Conservation (phyloP, 2,797 vertebrate genomes). For the Eulemur albifrons region DNA sequence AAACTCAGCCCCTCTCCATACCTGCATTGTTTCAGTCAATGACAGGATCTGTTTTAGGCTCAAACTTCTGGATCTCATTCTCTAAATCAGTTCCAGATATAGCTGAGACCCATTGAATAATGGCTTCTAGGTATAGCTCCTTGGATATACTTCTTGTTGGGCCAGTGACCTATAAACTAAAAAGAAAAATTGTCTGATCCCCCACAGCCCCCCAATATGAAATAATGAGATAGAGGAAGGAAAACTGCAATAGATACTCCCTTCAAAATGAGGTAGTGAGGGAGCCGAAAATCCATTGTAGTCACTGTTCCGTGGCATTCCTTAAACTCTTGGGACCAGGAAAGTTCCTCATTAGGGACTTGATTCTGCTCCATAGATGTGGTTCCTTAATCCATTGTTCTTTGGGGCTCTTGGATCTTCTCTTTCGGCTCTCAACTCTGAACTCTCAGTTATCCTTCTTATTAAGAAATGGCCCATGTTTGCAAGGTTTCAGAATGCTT, state of each 20-base stretch:
- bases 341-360: background rate
- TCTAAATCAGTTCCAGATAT: background rate
- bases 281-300: too few species aligned
- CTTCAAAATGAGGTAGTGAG: accelerated
- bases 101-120: background rate
- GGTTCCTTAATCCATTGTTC: too few species aligned
- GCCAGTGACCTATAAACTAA: background rate
- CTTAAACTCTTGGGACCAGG: background rate
- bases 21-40: background rate
- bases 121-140: background rate
- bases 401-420: background rate
- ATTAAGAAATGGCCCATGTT: background rate
- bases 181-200: background rate
- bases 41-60: background rate
- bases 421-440: background rate
- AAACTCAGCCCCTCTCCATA: background rate
- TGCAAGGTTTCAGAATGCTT: background rate
- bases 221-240: background rate
- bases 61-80: background rate
- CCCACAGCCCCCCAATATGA: accelerated
- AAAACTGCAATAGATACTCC: background rate
- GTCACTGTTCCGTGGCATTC: too few species aligned
- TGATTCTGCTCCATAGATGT: background rate
- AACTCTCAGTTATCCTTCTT: background rate
- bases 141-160: background rate